phyloP scores from a whole-genome alignment of 1,140 invertebrate genomes.

The Pogonomyrmex barbatus region DNA sequence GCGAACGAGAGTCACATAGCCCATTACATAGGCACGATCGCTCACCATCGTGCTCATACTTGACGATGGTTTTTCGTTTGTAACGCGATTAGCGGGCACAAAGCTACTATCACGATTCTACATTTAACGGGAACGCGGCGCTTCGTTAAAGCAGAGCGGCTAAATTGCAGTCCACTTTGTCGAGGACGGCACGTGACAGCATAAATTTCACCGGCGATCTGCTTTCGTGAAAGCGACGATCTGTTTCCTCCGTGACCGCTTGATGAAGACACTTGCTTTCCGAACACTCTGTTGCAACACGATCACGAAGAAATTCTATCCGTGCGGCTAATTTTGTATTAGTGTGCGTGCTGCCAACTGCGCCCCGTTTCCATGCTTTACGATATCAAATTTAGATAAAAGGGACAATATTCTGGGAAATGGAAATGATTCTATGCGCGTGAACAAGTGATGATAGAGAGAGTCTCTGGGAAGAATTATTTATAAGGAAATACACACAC shows the following conservation, averaged over 20 bases:
- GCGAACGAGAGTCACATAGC: neutral
- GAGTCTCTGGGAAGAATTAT: too few relatives aligned
- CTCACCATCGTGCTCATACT: neutral
- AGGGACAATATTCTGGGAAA: neutral
- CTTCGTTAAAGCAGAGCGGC: conserved; percentile 54
- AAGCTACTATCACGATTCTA: conserved; percentile 22
- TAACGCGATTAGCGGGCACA: conserved; percentile 21
- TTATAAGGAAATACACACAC: too few relatives aligned
- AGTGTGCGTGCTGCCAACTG: conserved; percentile 40
- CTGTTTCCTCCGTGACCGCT: conserved; percentile 25
- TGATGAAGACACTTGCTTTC: conserved; percentile 16
- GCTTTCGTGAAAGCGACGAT: conserved; percentile 57
- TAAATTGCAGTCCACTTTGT: conserved; percentile 66
- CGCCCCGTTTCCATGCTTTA: neutral
- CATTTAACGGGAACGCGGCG: conserved; percentile 54
- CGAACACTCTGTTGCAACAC: conserved; percentile 46
- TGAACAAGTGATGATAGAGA: too few relatives aligned
- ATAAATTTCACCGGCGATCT: conserved; percentile 67
- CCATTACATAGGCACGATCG: neutral
- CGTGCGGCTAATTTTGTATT: conserved; percentile 41
- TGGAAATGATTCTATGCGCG: too few relatives aligned
- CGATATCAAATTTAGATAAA: conserved; percentile 28
- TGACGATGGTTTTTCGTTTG: neutral
- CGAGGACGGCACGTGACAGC: conserved; percentile 43
- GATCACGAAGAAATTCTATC: conserved; percentile 52